Conservation (phyloP, 2,888 invertebrate species). For the Nemapogon koenigi region DNA sequence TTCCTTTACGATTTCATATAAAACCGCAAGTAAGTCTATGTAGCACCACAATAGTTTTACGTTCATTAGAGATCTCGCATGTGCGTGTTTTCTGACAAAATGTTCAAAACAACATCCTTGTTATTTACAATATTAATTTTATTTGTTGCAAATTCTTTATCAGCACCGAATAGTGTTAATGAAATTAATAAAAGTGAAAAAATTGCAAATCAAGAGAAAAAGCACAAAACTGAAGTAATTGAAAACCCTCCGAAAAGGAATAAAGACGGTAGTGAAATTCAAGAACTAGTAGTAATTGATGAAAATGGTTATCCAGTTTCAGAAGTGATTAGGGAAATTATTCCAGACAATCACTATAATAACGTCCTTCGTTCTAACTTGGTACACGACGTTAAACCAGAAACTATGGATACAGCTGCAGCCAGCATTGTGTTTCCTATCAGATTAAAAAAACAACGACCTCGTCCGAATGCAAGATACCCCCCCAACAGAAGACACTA, state of each 20-base stretch:
- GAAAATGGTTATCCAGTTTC: too few species aligned
- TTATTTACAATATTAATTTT: neutral
- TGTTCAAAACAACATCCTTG: neutral
- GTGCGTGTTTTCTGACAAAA: neutral
- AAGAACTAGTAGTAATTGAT: neutral
- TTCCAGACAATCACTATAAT: too few species aligned
- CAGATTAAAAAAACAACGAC: conserved; percentile 29
- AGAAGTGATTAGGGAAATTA: too few species aligned
- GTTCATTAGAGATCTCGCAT: neutral
- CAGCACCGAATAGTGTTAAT: neutral
- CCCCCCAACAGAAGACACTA: too few species aligned
- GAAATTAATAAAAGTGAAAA: too few species aligned
- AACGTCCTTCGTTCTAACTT: too few species aligned
- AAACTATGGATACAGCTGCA: conserved; percentile 23
- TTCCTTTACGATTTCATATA: neutral
- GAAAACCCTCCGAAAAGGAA: too few species aligned
- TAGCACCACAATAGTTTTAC: neutral
- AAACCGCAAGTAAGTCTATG: neutral
- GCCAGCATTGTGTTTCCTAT: conserved; percentile 26
- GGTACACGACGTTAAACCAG: neutral
- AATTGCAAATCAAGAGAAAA: too few species aligned
- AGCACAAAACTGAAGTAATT: too few species aligned
- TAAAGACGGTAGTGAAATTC: too few species aligned
- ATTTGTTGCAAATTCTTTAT: neutral
- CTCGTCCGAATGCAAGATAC: too few species aligned